phyloP scores from a whole-genome alignment of 2,113 vertebrate genomes.

The Catharus fuscescens region DNA sequence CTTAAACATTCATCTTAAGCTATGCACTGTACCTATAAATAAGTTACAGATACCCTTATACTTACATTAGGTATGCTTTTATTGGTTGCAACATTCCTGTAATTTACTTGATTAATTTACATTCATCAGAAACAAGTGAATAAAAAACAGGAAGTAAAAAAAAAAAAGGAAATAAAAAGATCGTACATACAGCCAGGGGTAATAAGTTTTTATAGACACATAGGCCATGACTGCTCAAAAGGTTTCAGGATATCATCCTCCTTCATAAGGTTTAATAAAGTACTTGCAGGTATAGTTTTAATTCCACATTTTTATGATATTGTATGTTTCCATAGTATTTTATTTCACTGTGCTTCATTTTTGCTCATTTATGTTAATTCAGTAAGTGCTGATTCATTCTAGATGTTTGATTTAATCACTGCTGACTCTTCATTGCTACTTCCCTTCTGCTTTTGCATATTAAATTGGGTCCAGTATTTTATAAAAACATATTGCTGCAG shows the following conservation, averaged over 20 bases:
- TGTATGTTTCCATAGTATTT: background rate
- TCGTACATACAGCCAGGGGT: accelerated
- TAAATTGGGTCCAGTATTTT: background rate
- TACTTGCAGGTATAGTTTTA: background rate
- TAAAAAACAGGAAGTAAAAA: background rate
- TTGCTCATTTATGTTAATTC: constrained; percentile 24
- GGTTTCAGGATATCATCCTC: background rate
- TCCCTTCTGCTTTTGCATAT: background rate
- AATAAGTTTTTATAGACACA: background rate
- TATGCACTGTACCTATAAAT: background rate
- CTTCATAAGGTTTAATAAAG: background rate
- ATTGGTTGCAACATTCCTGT: background rate
- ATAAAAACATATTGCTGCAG: background rate
- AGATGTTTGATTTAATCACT: background rate
- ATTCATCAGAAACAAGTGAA: background rate
- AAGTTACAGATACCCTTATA: background rate
- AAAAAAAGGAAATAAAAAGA: background rate
- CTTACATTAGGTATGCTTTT: background rate
- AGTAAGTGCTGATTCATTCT: background rate
- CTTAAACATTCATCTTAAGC: background rate
- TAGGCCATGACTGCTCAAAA: background rate
- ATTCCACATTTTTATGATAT: background rate
- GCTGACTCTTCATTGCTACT: background rate
- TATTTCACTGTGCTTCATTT: background rate
- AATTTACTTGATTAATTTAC: background rate